Percentiles rank a stretch among this genome's conserved stretches.
phyloP scores from a whole-genome alignment of 1,140 invertebrate genomes.

The Helicoverpa zea region DNA sequence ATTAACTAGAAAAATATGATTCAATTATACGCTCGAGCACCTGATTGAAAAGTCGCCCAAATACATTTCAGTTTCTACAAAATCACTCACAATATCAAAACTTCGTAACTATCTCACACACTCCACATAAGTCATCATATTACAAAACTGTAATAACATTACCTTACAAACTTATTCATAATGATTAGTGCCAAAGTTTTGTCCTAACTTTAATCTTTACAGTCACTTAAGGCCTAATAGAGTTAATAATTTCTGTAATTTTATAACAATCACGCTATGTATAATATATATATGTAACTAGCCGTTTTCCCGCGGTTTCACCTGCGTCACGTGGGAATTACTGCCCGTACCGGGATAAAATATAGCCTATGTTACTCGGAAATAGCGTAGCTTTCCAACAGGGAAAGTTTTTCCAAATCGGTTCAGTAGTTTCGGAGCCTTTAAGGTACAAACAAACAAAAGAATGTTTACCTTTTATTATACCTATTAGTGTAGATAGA shows the following conservation, averaged over 20 bases:
- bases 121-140: background rate
- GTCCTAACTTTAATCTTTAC: slow-evolving; percentile 11
- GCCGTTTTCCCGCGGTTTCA: too few species aligned
- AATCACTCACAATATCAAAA: background rate
- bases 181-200: slow-evolving; percentile 15
- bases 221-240: background rate
- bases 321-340: too few species aligned
- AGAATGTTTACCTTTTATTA: background rate
- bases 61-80: background rate
- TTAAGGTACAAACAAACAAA: too few species aligned
- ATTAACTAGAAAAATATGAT: too few species aligned
- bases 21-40: too few species aligned
- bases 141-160: background rate
- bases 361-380: too few species aligned
- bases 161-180: slow-evolving; percentile 14
- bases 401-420: too few species aligned
- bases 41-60: too few species aligned
- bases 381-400: too few species aligned
- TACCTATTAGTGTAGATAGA: background rate
- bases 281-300: background rate
- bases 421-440: too few species aligned
- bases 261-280: background rate
- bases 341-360: too few species aligned
- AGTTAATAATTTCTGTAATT: slow-evolving; percentile 29
- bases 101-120: background rate